These are phyloP conservation scores for Parazoanthus atlanticus DNA, from an alignment of 92 coral and sea anemone species.

Conservation along the genomic window DNA sequence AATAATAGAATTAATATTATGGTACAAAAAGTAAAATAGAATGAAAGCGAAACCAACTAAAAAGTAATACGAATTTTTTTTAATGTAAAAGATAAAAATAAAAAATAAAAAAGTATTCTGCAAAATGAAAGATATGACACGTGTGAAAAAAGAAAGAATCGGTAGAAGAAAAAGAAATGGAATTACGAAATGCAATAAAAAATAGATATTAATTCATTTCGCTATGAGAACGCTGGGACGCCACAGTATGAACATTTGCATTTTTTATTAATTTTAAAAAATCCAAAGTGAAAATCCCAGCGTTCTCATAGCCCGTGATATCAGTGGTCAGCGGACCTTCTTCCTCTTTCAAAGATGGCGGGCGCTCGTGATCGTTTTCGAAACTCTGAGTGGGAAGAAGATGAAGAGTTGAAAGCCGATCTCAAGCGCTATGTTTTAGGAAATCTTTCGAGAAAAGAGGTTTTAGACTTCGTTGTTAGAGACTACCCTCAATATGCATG, in stretches of 20 bases:
- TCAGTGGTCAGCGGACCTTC: background rate
- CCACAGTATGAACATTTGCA: background rate
- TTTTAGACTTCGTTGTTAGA: slow-evolving; percentile 37
- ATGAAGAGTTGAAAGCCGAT: slow-evolving; percentile 27
- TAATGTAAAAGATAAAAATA: too few species aligned
- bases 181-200: too few species aligned
- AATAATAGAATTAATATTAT: too few species aligned
- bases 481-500: slow-evolving; percentile 52
- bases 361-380: slow-evolving; percentile 17
- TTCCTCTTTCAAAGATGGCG: slow-evolving; percentile 5
- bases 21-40: too few species aligned
- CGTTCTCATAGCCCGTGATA: slow-evolving; percentile 35
- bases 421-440: slow-evolving; percentile 36
- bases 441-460: slow-evolving; percentile 30
- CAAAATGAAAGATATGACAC: too few species aligned
- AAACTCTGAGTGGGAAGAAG: slow-evolving; percentile 47
- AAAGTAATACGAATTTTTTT: too few species aligned
- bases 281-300: background rate
- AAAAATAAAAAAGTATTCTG: too few species aligned
- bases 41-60: too few species aligned
- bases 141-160: too few species aligned
- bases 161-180: too few species aligned
- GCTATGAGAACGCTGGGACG: background rate
- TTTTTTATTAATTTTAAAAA: too few species aligned
- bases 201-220: too few species aligned